Base-by-base conservation (phyloP, 2,797 vertebrate species). In the Malacoraja senta region DNA sequence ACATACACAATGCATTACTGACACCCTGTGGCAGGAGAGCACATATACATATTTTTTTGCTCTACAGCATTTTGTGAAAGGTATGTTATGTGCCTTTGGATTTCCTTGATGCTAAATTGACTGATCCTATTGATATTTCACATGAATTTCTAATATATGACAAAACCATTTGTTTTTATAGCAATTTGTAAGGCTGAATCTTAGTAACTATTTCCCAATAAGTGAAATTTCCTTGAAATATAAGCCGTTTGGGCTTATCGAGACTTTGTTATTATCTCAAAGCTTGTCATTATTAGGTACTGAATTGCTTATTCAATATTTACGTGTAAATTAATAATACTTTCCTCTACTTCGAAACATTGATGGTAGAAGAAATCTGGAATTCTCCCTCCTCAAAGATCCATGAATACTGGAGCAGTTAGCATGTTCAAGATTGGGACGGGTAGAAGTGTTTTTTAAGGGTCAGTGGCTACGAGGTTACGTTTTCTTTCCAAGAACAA, bases 21-120 rank as follows among this genome's bases (percentile, higher is more conserved):
- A 92, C 90, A 92, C 21, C 90, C 71, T 53, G 90, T 92, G 90
- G 90, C 63, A 58, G 71, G 17, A 76, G 53, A 53, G 24, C 71
- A 76, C 24, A 76, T 58, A 74, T 74, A 74, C 21, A n/a, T 71
- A 7, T 8, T 38, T 24, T 29, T 58, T 83, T 78, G 32, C n/a
- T 35, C 3, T 32, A 29, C 10, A 78, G 29, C 29, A 88, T 88
- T 65, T 65, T 8, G 7, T 8, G 21, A 88, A 68, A 10, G 24
- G 6, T 68, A 2, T 21, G 58, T 15, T n/a, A 58, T 74, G 21
- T 6, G 65, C 17, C 17, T 24, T 24, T 71, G 68, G 68, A 4
- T 12, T 12, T 72, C 21, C 71, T 72, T 72, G 71, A 74, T 21
- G 3, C 71, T 26, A 21, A 74, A 74, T 74, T 7, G 24, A 24